These are phyloP conservation scores for Poeciliopsis gracilis DNA, from an alignment of 2,797 vertebrate species.

Conservation along the genomic window DNA sequence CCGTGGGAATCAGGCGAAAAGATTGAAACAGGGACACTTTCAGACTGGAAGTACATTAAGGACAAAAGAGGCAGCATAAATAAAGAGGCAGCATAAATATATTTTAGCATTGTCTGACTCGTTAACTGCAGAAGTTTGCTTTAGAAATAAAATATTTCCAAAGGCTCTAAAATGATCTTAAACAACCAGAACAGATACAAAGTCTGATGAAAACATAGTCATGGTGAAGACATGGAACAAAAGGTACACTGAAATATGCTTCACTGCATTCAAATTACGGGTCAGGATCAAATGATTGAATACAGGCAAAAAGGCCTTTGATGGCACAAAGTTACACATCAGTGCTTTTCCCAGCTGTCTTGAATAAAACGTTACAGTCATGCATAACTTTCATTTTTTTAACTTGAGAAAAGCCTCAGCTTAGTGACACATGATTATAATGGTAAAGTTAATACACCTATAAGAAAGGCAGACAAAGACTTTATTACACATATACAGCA, in stretches of 20 bases:
- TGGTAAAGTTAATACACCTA: background rate
- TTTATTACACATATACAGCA: background rate
- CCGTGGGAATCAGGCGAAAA: conserved; percentile 44
- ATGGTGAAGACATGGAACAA: background rate
- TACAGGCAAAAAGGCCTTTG: background rate
- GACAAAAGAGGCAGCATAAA: conserved; percentile 5
- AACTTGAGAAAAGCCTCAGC: background rate
- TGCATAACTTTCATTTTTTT: background rate
- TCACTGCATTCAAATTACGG: background rate
- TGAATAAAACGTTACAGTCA: background rate
- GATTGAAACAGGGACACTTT: conserved; percentile 34
- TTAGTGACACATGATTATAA: background rate
- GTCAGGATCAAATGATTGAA: background rate
- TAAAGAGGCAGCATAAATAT: background rate
- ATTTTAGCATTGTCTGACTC: background rate
- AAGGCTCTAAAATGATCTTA: conserved; percentile 1
- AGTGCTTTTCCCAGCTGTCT: background rate
- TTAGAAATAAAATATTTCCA: background rate
- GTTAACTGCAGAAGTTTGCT: background rate
- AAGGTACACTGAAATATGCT: background rate
- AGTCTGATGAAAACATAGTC: background rate
- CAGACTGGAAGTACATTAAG: conserved; percentile 30
- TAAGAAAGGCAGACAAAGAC: background rate
- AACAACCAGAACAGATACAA: background rate
- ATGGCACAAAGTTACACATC: background rate